phyloP scores from a whole-genome alignment of 2,113 vertebrate species.

The Ameiurus melas region DNA sequence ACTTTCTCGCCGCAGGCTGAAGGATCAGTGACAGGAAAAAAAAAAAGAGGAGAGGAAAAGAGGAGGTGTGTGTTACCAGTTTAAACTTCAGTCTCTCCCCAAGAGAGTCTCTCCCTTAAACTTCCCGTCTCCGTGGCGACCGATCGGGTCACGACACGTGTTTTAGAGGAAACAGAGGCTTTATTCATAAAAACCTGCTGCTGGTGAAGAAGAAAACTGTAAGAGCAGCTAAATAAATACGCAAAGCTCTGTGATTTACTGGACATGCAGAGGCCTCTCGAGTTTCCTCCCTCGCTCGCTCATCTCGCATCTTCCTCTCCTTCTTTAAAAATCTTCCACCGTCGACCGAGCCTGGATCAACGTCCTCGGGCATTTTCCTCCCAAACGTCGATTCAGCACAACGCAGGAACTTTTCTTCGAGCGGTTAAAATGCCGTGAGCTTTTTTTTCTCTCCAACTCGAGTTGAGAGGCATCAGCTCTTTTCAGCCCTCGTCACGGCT shows the following conservation, averaged over 20 bases:
- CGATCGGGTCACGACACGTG: neutral
- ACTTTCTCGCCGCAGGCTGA: neutral
- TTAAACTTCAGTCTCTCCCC: conserved; percentile 19
- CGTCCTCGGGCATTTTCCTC: conserved; percentile 39
- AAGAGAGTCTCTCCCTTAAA: conserved; percentile 38
- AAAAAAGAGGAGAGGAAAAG: neutral
- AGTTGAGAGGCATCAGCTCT: conserved; percentile 8
- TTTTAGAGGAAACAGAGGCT: conserved; percentile 13
- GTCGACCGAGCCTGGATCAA: conserved; percentile 14
- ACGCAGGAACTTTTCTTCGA: conserved; percentile 43
- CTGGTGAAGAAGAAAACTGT: neutral
- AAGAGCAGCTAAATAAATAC: conserved; percentile 38
- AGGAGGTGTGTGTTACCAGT: conserved; percentile 26
- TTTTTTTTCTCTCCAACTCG: neutral
- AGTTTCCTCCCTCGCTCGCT: conserved; percentile 28
- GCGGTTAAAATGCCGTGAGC: conserved; percentile 17
- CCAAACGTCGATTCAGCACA: conserved; percentile 55
- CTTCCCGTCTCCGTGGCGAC: neutral
- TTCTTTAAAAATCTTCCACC: neutral
- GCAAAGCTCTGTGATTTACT: conserved; percentile 31
- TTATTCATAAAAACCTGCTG: conserved; percentile 29
- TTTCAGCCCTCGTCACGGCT: conserved; percentile 14
- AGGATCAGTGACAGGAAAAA: neutral
- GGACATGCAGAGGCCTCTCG: conserved; percentile 1
- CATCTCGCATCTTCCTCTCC: neutral